Evolutionary conservation across 2,888 invertebrate species (phyloP).

Genomic region (Alitta virens): DNA sequence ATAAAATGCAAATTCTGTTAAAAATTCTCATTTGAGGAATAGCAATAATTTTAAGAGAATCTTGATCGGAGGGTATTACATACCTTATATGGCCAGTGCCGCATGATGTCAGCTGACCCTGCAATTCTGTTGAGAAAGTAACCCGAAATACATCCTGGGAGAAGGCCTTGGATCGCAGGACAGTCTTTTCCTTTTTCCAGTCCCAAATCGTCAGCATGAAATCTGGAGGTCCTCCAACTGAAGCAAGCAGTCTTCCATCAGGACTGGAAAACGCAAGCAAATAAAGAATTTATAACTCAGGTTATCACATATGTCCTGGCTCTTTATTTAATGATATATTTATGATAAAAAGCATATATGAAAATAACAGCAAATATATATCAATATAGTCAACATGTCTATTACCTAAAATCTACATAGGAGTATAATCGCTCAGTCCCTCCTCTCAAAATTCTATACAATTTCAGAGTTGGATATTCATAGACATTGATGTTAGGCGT

Average conservation of each 20-base stretch:
- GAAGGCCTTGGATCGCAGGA: constrained; percentile 78
- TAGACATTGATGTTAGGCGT: constrained; percentile 78
- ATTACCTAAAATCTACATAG: constrained; percentile 63
- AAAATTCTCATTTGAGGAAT: too few species aligned
- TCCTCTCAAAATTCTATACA: constrained; percentile 71
- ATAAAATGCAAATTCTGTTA: not conserved
- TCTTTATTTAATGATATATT: too few species aligned
- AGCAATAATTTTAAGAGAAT: too few species aligned
- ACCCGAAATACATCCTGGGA: constrained; percentile 77
- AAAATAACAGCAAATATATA: too few species aligned
- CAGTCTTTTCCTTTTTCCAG: constrained; percentile 74
- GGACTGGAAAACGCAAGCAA: constrained; percentile 64
- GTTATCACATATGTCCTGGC: too few species aligned
- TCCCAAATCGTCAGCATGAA: constrained; percentile 86
- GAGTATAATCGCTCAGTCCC: constrained; percentile 76
- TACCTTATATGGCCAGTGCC: constrained; percentile 63
- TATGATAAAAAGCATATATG: too few species aligned
- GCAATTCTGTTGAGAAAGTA: constrained; percentile 77
- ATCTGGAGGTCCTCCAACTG: constrained; percentile 83
- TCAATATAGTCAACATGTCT: too few species aligned
- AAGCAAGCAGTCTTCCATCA: constrained; percentile 76
- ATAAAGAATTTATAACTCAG: too few species aligned
- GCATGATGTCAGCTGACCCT: constrained; percentile 76
- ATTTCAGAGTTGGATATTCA: constrained; percentile 76
- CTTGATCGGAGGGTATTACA: constrained; percentile 1